Evolutionary conservation across 2,797 vertebrate genomes (phyloP).

Genomic region (Notolepis coatsorum): DNA sequence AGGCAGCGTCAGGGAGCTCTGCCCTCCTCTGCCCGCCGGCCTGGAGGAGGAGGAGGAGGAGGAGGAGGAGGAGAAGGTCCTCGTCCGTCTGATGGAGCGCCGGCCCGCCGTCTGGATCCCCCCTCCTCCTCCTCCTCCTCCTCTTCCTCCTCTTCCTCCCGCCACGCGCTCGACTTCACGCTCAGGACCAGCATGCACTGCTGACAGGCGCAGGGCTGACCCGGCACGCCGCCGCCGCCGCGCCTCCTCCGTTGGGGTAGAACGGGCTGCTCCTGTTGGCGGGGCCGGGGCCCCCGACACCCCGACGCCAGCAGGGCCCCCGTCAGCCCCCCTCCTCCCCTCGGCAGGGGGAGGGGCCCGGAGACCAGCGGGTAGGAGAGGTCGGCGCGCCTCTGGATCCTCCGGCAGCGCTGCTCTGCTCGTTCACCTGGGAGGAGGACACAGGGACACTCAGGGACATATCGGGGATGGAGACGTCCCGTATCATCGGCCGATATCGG

Average conservation of each 20-base stretch:
- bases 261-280: conserved; percentile 55
- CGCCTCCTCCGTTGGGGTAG: conserved; percentile 69
- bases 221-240: conserved; percentile 39
- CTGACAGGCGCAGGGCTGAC: conserved; percentile 88
- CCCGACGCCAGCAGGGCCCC: conserved; percentile 79
- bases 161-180: conserved; percentile 86
- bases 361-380: conserved; percentile 90
- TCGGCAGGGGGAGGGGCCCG: conserved; percentile 80
- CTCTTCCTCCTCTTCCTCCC: conserved; percentile 43
- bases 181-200: conserved; percentile 94
- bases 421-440: conserved; percentile 85
- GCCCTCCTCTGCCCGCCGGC: conserved; percentile 62
- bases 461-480: no score
- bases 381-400: conserved; percentile 90
- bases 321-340: conserved; percentile 68
- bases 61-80: conserved; percentile 33
- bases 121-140: conserved; percentile 45
- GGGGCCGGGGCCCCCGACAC: conserved; percentile 73
- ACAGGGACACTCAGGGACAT: not conserved
- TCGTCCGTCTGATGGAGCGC: conserved; percentile 65
- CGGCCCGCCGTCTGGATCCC: conserved; percentile 64
- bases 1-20: conserved; percentile 77
- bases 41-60: conserved; percentile 69
- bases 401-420: conserved; percentile 91
- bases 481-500: no score